Conservation (phyloP, 2,888 invertebrate species). For the Rhogogaster chlorosoma region DNA sequence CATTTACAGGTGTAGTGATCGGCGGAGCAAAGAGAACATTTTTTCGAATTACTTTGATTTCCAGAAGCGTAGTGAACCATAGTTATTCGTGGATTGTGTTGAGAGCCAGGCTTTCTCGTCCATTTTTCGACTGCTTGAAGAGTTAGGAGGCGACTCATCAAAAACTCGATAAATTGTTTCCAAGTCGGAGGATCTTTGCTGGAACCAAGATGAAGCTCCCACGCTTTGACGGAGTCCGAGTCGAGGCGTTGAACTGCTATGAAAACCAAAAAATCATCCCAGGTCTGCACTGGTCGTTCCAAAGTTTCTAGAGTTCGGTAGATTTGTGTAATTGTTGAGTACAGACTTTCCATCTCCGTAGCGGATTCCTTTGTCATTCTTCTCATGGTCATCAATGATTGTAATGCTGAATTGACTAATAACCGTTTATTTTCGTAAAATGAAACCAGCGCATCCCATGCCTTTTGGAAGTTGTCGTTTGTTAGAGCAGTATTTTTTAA, state of each 20-base stretch:
- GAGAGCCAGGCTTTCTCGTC: neutral
- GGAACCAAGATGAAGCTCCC: slow-evolving; percentile 53
- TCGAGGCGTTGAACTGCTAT: slow-evolving; percentile 44
- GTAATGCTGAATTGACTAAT: slow-evolving; percentile 48
- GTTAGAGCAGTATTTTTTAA: slow-evolving; percentile 51
- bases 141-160: slow-evolving; percentile 45
- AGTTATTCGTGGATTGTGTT: too few species aligned
- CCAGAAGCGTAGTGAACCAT: too few species aligned
- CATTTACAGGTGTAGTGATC: too few species aligned
- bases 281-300: neutral
- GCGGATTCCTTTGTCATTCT: slow-evolving; percentile 47
- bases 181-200: slow-evolving; percentile 46
- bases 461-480: slow-evolving; percentile 53
- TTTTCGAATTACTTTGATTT: too few species aligned
- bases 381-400: slow-evolving; percentile 24
- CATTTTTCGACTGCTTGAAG: slow-evolving; percentile 55
- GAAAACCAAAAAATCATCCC: neutral
- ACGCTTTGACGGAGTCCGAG: slow-evolving; percentile 44
- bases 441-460: slow-evolving; percentile 48
- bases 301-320: slow-evolving; percentile 44
- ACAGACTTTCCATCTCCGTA: slow-evolving; percentile 45
- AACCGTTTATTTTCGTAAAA: slow-evolving; percentile 54
- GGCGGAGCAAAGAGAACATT: too few species aligned
- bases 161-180: slow-evolving; percentile 52
- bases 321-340: slow-evolving; percentile 46